A percentile compares a stretch with the other conserved stretches of the same genome.
phyloP scores from a whole-genome alignment of 92 coral and sea anemone genomes.

The Bergia puertoricense region DNA sequence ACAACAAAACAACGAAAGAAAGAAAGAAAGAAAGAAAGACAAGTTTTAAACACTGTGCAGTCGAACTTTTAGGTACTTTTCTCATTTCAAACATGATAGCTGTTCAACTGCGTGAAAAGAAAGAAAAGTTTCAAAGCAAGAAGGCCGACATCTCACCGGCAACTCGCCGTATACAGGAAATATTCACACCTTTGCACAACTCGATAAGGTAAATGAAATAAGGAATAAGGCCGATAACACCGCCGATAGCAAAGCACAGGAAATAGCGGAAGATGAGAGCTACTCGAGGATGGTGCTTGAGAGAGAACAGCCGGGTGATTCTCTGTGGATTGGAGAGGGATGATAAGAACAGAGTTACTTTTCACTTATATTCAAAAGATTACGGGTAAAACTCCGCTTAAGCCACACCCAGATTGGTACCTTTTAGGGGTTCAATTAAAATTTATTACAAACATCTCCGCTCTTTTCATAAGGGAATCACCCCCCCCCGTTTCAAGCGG shows the following conservation, averaged over 20 bases:
- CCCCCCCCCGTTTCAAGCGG: no score
- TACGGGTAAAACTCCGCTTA: no score
- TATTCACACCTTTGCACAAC: conserved; percentile 89
- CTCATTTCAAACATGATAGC: not conserved
- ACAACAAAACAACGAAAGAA: not conserved
- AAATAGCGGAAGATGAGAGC: conserved; percentile 74
- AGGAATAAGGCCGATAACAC: conserved; percentile 82
- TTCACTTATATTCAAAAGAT: not conserved
- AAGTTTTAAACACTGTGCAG: not conserved
- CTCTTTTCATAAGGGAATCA: no score
- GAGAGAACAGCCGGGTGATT: conserved; percentile 68
- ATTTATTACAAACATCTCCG: no score
- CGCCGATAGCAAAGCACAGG: conserved; percentile 78
- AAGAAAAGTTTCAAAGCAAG: not conserved
- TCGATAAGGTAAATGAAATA: conserved; percentile 81
- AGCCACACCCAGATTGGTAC: no score
- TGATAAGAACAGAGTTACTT: not conserved
- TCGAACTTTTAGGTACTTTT: no score
- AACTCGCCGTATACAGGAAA: conserved; percentile 71
- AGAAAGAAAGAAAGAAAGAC: not conserved
- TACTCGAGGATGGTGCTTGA: conserved; percentile 75
- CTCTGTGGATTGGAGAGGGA: conserved; percentile 52
- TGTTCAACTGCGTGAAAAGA: not conserved
- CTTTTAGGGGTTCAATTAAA: no score
- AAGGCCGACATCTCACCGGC: conserved; percentile 71